phyloP scores from a whole-genome alignment of 2,113 vertebrate species.

The Pogonocichla stellata region DNA sequence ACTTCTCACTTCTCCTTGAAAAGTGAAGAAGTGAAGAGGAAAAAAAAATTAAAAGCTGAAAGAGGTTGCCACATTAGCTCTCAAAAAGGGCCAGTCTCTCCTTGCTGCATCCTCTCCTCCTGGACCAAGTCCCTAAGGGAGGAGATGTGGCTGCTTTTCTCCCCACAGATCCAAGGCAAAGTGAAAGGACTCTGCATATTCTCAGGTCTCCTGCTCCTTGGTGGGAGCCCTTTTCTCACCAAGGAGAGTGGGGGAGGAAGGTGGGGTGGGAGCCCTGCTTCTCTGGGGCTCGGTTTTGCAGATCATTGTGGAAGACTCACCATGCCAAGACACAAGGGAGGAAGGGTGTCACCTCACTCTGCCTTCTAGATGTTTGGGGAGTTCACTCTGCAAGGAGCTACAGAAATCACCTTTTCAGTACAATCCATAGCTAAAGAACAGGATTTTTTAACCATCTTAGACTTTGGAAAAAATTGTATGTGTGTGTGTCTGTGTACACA shows the following conservation, averaged over 20 bases:
- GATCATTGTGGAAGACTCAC: not conserved
- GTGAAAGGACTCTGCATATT: fast-evolving
- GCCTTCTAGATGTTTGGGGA: not conserved
- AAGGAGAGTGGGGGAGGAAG: not conserved
- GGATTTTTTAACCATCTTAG: not conserved
- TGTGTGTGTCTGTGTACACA: fast-evolving
- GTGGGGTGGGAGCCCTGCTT: not conserved
- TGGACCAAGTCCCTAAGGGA: not conserved
- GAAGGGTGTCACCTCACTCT: not conserved
- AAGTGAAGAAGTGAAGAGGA: not conserved
- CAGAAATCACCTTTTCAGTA: not conserved
- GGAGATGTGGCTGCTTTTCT: not conserved
- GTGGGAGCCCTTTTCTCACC: not conserved
- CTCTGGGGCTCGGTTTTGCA: fast-evolving
- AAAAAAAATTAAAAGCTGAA: not conserved
- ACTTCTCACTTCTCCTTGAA: not conserved
- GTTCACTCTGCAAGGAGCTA: not conserved
- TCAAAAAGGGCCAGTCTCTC: fast-evolving
- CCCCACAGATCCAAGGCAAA: not conserved
- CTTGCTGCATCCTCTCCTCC: not conserved
- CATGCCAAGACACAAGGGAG: not conserved
- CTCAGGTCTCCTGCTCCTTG: not conserved
- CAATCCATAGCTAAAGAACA: not conserved
- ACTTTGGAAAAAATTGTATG: not conserved
- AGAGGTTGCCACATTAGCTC: fast-evolving